Evolutionary conservation across 2,888 invertebrate genomes (phyloP), one percentile per base, ranked within the genome.

Genomic region (Sycophila texana): DNA sequence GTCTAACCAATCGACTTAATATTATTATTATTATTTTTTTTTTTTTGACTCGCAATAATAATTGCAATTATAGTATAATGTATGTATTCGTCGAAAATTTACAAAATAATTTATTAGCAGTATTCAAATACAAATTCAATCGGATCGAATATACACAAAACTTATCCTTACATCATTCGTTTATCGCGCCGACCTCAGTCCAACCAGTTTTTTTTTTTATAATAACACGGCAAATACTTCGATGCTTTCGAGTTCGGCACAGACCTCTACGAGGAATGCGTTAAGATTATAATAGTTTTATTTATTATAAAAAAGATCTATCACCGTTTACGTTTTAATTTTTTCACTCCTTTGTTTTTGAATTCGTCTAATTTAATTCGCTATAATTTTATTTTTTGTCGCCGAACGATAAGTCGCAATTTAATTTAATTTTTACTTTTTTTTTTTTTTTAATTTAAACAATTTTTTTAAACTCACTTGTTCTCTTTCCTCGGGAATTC

Each of bases 41-140:
- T n/a, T n/a, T n/a, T 57, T 61, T 65, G 39, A 66, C 57, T 49
- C 65, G n/a, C 16, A 22, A 63, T 60, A 26, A 49, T 53, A 51
- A 30, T 74, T 67, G 49, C n/a, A 39, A 72, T 57, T 71, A 71
- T 58, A 76, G 53, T 63, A 81, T 73, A 80, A 39, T 39, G 30
- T 5, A 30, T 10, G 39, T 39, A 39, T 10, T 7, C 1, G 10
- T 80, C 58, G 73, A 65, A 30, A 74, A 74, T 70, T 74, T 72
- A 77, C 61, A 81, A 77, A 77, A 77, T 74, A 77, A 77, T 77
- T 81, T 71, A 72, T 72, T 61, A 81, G 68, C 71, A 74, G 77
- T 53, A 66, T 76, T 80, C 73, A 14, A 20, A 68, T 80, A 76
- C 61, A 80, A 75, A 80, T 80, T 58, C 72, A 73, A 63, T 67